Base-by-base conservation (phyloP, 2,888 invertebrate species). In the Incurvaria masculella region DNA sequence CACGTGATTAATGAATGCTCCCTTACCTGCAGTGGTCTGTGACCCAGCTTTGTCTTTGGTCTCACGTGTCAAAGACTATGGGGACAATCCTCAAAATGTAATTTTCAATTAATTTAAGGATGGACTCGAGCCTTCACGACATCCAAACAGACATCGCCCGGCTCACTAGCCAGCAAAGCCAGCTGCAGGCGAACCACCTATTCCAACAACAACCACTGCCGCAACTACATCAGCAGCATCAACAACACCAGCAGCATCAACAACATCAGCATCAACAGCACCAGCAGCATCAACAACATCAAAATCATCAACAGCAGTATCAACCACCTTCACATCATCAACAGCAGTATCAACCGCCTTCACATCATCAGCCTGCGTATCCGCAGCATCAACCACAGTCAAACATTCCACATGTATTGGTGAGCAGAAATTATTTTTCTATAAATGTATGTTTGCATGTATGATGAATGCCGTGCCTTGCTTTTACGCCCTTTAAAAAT, bases 121-220 rank as follows among this genome's bases (percentile, higher is more conserved):
- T 96, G 88, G 95, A 95, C 80, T 87, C 85, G 79, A 95, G 91
- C 81, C 86, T 97, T 63, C 89, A 91, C 67, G 95, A 96, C 76
- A 89, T 97, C 63, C 95, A 96, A 79, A 89, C 89, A 55, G 96
- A 97, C 73, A 94, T 97, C 65, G 91, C 94, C 72, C 85, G 92
- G 59, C 81, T 97, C 57, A 88, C 93, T 51, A 87, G 85, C 54
- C 92, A 94, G 64, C 89, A 90, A 64, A 86, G 83, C 68, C 88
- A 88, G 69, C 86, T 89, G 59, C 87, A 84, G 23, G 48, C 51
- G 26, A 51, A 16, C 8, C 41, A 5, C 3, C 6, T 41, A 17
- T 27, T 11, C 27, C 27, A 27, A 27, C 27, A 27, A 11, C 27
- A 27, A 60, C 79, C 79, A 55, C 78, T 66, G n/a, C 61, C 63